Evolutionary conservation across 2,888 invertebrate species (phyloP), one percentile per base, ranked within the genome.

Genomic region (Tolmerus cingulatus): DNA sequence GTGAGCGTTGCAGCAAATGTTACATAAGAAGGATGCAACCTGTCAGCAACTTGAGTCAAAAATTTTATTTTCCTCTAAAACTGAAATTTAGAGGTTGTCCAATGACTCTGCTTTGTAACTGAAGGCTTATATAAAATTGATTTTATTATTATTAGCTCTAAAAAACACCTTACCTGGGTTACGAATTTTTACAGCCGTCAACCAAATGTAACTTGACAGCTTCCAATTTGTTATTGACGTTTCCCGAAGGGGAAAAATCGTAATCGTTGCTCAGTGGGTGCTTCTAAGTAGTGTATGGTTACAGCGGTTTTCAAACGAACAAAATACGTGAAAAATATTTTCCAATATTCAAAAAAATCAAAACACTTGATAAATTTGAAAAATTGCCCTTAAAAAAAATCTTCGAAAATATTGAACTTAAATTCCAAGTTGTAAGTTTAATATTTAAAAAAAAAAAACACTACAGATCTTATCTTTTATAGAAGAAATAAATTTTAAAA

Each of bases 11-110:
- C 16, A 66, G 34, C 14, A 2, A 74, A 40, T 84, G 74, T 85
- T 85, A 85, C 85, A 85, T 85, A 85, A 85, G 85, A 84, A 51
- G 51, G 51, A 74, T 74, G 34, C 74, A 85, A 19, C 19, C 27
- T 27, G 23, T 16, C 57, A n/a, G 19, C 23, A 85, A 40, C 27
- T 46, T 85, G 27, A 74, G 43, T 23, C 12, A 85, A 23, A 46
- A 30, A n/a, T 14, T 46, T 40, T 34, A 16, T 19, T 79, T 79
- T 79, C 16, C 7, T 27, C n/a, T 27, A 43, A 51, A 43, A 16
- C 12, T 66, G 12, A 2, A 66, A 9, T 66, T 9, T 27, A 66
- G 8, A 27, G 14, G 8, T 57, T 57, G 57, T 19, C 3, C 34
- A 7, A 57, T n/a, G 0, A 8, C 27, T 27, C 23, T 23, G 9